Conservation (phyloP, 2,113 vertebrate species). For the Edolisoma coerulescens region DNA sequence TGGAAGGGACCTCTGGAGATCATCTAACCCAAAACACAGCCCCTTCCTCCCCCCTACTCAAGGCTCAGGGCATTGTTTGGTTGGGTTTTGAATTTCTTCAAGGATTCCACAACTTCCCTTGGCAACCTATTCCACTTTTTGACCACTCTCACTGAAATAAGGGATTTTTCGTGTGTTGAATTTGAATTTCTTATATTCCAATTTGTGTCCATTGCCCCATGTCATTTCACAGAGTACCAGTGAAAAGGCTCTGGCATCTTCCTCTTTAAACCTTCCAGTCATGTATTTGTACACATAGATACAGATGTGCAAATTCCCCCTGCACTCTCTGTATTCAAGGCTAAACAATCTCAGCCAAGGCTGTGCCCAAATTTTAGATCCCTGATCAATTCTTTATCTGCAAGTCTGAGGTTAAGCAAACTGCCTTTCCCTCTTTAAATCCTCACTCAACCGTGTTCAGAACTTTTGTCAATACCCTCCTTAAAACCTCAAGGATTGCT, state of each 20-base stretch:
- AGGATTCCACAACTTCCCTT: neutral
- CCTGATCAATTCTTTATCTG: neutral
- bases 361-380: neutral
- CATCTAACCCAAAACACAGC: neutral
- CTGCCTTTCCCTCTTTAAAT: neutral
- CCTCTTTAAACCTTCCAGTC: neutral
- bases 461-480: neutral
- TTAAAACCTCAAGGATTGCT: neutral
- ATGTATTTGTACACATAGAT: neutral
- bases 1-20: neutral
- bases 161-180: neutral
- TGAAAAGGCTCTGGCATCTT: neutral
- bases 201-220: neutral
- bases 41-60: rapidly evolving
- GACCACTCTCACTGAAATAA: neutral
- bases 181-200: neutral
- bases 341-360: neutral
- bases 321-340: neutral
- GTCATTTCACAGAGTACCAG: neutral
- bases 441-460: neutral
- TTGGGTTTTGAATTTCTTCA: neutral
- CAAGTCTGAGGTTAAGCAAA: neutral
- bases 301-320: neutral
- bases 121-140: neutral
- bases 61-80: neutral